phyloP scores from a whole-genome alignment of 2,113 vertebrate species.

The Oncorhynchus keta region DNA sequence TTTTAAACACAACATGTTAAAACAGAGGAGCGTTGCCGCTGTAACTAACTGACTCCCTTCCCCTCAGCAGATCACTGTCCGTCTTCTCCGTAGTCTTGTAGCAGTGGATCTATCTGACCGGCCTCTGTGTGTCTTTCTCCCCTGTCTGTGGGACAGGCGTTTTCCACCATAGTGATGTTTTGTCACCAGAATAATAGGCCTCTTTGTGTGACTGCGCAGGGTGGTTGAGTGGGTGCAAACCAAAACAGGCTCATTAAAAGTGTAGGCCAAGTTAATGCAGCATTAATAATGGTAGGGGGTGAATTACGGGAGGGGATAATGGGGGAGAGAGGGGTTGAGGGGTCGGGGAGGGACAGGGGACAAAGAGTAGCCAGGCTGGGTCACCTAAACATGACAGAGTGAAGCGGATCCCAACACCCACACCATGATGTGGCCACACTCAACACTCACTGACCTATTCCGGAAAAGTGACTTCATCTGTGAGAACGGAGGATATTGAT shows the following conservation, averaged over 20 bases:
- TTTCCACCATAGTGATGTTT: slow-evolving; percentile 26
- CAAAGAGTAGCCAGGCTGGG: slow-evolving; percentile 66
- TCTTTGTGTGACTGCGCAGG: slow-evolving; percentile 56
- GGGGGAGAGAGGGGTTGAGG: slow-evolving; percentile 29
- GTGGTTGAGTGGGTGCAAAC: slow-evolving; percentile 48
- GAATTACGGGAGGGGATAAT: slow-evolving; percentile 66
- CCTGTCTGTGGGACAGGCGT: slow-evolving; percentile 19
- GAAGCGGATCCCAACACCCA: slow-evolving; percentile 32
- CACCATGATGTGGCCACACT: no score
- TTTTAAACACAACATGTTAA: slow-evolving; percentile 13
- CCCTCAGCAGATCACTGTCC: background rate
- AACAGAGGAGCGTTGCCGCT: background rate
- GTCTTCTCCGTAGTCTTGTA: background rate
- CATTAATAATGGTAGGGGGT: slow-evolving; percentile 70
- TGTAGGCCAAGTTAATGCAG: slow-evolving; percentile 68
- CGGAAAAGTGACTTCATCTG: no score
- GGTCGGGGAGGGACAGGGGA: slow-evolving; percentile 58
- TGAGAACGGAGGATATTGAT: no score
- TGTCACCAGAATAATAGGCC: slow-evolving; percentile 54
- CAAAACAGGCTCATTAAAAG: slow-evolving; percentile 71
- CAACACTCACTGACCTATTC: no score
- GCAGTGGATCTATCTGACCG: background rate
- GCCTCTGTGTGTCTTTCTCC: slow-evolving; percentile 16
- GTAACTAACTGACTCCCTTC: background rate
- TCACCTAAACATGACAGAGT: slow-evolving; percentile 71